Conservation (phyloP, 2,888 invertebrate species). For the Diadromus collaris region DNA sequence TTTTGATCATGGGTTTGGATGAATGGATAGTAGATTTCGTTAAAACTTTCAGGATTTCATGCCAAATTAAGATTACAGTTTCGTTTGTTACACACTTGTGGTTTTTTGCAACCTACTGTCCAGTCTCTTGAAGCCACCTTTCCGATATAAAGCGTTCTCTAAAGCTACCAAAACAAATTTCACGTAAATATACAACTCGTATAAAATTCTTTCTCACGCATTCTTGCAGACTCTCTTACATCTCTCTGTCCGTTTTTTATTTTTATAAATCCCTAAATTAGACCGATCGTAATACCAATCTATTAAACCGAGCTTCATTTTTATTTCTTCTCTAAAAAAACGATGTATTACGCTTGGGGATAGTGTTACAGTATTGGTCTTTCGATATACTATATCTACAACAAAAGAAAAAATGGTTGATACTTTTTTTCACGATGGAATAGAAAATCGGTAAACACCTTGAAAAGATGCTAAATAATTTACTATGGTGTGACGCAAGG, state of each 20-base stretch:
- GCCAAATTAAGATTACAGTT: slow-evolving; percentile 50
- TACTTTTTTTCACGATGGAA: slow-evolving; percentile 23
- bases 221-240: slow-evolving; percentile 58
- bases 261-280: slow-evolving; percentile 52
- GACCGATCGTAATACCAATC: slow-evolving; percentile 53
- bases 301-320: slow-evolving; percentile 26
- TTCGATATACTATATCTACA: slow-evolving; percentile 47
- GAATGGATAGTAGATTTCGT: slow-evolving; percentile 53
- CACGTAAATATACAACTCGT: slow-evolving; percentile 67
- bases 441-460: slow-evolving; percentile 33
- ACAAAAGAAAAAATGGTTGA: slow-evolving; percentile 18
- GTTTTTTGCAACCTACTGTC: slow-evolving; percentile 40
- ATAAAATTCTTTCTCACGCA: slow-evolving; percentile 68
- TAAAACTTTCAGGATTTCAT: slow-evolving; percentile 47
- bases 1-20: slow-evolving; percentile 65
- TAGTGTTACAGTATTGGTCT: slow-evolving; percentile 42
- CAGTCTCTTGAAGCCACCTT: slow-evolving; percentile 51
- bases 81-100: slow-evolving; percentile 42
- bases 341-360: slow-evolving; percentile 25
- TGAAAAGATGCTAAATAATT: slow-evolving; percentile 58
- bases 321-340: slow-evolving; percentile 22
- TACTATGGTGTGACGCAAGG: slow-evolving; percentile 58
- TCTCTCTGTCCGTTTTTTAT: slow-evolving; percentile 16
- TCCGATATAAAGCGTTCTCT: slow-evolving; percentile 54
- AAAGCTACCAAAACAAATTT: slow-evolving; percentile 60